phyloP scores from a whole-genome alignment of 2,888 invertebrate genomes.

The Elmis aenea region DNA sequence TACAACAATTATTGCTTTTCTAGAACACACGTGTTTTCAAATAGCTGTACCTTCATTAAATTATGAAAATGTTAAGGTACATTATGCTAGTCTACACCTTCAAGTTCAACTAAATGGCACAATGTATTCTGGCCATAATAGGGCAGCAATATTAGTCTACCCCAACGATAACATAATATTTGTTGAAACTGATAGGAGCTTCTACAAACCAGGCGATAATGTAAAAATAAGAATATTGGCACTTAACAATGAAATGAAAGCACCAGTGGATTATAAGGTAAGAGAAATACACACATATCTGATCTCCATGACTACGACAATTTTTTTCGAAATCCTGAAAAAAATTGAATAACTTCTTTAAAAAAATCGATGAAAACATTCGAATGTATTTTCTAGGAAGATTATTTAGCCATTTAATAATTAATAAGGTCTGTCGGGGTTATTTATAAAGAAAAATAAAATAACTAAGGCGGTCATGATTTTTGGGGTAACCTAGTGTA shows the following conservation, averaged over 20 bases:
- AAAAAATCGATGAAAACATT: too few species aligned
- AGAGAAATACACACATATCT: too few species aligned
- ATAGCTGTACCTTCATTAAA: constrained; percentile 31
- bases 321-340: too few species aligned
- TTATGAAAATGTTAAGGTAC: constrained; percentile 28
- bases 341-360: too few species aligned
- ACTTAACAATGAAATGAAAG: constrained; percentile 49
- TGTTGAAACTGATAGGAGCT: constrained; percentile 53
- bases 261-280: constrained; percentile 37
- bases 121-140: constrained; percentile 35
- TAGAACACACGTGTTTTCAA: constrained; percentile 41
- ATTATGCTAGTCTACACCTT: constrained; percentile 36
- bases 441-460: too few species aligned
- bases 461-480: too few species aligned
- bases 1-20: constrained; percentile 13
- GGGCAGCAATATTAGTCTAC: constrained; percentile 38
- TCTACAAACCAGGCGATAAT: constrained; percentile 54
- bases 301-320: too few species aligned
- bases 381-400: too few species aligned
- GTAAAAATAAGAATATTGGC: constrained; percentile 51
- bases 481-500: too few species aligned
- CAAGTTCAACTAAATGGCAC: constrained; percentile 34
- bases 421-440: too few species aligned
- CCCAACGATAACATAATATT: constrained; percentile 48
- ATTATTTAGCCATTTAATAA: too few species aligned